Evolutionary conservation across 2,888 invertebrate species (phyloP).

Genomic region (Eulithis prunata): DNA sequence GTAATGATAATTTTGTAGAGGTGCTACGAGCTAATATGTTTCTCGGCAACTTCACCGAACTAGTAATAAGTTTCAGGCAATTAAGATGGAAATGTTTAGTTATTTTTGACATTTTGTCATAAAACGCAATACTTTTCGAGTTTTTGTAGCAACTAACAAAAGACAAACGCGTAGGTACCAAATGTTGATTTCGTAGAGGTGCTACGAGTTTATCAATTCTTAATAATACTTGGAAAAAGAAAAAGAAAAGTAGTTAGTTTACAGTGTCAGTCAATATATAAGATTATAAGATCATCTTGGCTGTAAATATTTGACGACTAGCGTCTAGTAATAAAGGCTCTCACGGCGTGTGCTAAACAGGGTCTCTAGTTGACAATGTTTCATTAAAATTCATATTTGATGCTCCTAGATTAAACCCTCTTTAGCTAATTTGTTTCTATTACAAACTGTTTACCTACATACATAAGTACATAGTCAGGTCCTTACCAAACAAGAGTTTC

Average conservation of each 20-base stretch:
- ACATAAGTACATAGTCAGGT: conserved; percentile 4
- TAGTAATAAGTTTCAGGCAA: no score
- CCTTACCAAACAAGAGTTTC: conserved; percentile 5
- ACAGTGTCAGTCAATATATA: not conserved
- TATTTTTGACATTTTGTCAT: no score
- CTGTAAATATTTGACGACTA: conserved; percentile 30
- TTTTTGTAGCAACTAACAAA: no score
- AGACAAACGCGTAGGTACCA: no score
- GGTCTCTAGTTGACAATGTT: conserved; percentile 31
- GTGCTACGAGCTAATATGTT: no score
- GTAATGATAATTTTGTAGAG: no score
- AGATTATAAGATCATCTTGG: not conserved
- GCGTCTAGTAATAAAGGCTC: conserved; percentile 25
- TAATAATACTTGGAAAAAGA: no score
- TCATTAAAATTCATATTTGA: conserved; percentile 35
- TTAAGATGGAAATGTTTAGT: no score
- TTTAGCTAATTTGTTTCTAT: conserved; percentile 32
- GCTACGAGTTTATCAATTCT: conserved; percentile 9
- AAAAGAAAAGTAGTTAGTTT: no score
- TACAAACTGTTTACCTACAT: conserved; percentile 27
- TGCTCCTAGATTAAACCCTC: conserved; percentile 29
- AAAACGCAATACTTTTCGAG: no score
- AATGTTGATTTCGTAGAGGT: conserved; percentile 5
- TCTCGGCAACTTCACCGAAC: no score
- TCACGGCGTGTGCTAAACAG: conserved; percentile 28